These are phyloP conservation scores for Nesogale talazaci DNA, from an alignment of 2,113 vertebrate genomes.

Conservation along the genomic window DNA sequence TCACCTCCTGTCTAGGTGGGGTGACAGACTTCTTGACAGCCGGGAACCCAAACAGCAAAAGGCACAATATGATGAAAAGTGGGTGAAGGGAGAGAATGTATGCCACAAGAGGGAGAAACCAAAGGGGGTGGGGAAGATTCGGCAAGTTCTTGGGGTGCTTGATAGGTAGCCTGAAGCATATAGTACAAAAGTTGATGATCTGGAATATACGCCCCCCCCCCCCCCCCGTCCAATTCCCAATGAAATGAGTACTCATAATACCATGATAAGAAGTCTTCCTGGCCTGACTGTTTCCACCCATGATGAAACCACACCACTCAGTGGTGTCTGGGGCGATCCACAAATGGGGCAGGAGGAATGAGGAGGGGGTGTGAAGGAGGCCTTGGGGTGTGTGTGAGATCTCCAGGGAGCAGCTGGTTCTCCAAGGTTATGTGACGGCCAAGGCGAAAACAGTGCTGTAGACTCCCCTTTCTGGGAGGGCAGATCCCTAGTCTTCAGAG, in stretches of 20 bases:
- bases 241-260: too few species aligned
- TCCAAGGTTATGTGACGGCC: not conserved
- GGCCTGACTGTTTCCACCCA: slow-evolving; percentile 32
- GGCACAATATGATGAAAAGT: slow-evolving; percentile 72
- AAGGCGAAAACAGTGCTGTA: not conserved
- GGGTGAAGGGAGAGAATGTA: too few species aligned
- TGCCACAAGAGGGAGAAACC: too few species aligned
- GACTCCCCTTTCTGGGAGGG: not conserved
- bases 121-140: too few species aligned
- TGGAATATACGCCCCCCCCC: too few species aligned
- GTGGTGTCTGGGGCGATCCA: slow-evolving; percentile 23
- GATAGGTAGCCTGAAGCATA: too few species aligned
- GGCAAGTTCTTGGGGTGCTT: too few species aligned
- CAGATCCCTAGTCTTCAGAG: not conserved
- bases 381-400: not conserved
- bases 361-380: not conserved
- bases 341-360: not conserved
- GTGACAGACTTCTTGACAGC: slow-evolving; percentile 42
- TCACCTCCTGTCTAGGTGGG: slow-evolving; percentile 30
- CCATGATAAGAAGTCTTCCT: slow-evolving; percentile 13
- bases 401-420: not conserved
- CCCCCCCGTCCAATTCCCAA: too few species aligned
- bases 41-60: slow-evolving; percentile 54
- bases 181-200: too few species aligned
- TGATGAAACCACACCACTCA: slow-evolving; percentile 29